A percentile compares a stretch with the other conserved stretches of the same genome.
These are phyloP conservation scores for Scomberomorus guttatus DNA, from an alignment of 2,797 vertebrate species.

Conservation along the genomic window DNA sequence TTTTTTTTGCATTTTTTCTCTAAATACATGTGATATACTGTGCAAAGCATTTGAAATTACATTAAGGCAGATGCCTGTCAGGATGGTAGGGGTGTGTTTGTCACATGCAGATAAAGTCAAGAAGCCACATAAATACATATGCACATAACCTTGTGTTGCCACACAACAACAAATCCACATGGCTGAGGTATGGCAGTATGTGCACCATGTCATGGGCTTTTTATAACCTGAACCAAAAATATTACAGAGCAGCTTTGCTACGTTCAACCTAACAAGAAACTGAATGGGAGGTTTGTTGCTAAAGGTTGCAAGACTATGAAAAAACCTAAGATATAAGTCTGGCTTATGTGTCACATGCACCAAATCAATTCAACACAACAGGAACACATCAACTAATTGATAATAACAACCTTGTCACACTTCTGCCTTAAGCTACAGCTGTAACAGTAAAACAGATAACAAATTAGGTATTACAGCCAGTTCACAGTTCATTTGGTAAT, in stretches of 20 bases:
- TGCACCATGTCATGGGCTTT: slow-evolving; percentile 5
- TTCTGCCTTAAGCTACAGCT: background rate
- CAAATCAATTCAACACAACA: slow-evolving; percentile 16
- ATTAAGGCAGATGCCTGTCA: background rate
- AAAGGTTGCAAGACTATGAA: slow-evolving; percentile 28
- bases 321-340: slow-evolving; percentile 42
- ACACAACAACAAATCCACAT: slow-evolving; percentile 14
- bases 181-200: background rate
- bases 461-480: background rate
- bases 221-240: slow-evolving; percentile 2
- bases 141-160: background rate
- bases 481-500: slow-evolving; percentile 12
- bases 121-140: slow-evolving; percentile 18
- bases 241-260: background rate
- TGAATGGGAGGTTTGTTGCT: background rate
- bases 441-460: background rate
- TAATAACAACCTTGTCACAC: slow-evolving; percentile 2
- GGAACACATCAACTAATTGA: slow-evolving; percentile 1
- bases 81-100: background rate
- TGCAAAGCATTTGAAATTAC: background rate
- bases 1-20: background rate
- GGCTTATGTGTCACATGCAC: slow-evolving; percentile 10
- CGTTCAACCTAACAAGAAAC: background rate
- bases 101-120: slow-evolving; percentile 7
- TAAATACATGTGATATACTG: too few relatives aligned